These are phyloP conservation scores for Trichogramma pretiosum DNA, from an alignment of 1,140 invertebrate species.

Conservation along the genomic window DNA sequence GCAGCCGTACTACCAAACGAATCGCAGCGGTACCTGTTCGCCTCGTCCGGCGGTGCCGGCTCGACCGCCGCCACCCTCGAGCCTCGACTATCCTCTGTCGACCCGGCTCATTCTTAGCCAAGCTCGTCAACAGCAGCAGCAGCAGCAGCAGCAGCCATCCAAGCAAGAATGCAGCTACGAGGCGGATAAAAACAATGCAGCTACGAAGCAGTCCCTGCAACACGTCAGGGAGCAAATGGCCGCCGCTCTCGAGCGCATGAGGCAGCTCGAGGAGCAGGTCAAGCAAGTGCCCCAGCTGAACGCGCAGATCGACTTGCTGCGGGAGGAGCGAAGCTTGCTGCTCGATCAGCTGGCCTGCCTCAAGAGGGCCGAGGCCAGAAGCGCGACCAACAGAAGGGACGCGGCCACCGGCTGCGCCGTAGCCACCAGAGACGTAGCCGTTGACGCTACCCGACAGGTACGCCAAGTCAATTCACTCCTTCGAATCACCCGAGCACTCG, in stretches of 20 bases:
- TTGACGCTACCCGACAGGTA: too few relatives aligned
- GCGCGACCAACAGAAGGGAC: conserved; percentile 25
- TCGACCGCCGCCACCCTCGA: too few relatives aligned
- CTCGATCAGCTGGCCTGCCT: conserved; percentile 54
- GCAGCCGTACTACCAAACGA: neutral
- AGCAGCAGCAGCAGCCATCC: neutral
- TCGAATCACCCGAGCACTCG: too few relatives aligned
- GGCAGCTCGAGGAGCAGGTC: conserved; percentile 75
- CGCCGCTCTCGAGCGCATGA: conserved; percentile 63
- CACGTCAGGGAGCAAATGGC: conserved; percentile 69
- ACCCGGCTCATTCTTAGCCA: neutral
- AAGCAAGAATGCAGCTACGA: too few relatives aligned
- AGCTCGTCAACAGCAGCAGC: conserved; percentile 1
- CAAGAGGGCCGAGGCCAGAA: conserved; percentile 57
- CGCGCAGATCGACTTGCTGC: conserved; percentile 60
- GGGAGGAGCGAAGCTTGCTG: conserved; percentile 65
- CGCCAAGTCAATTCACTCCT: too few relatives aligned
- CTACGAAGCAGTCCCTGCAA: conserved; percentile 34
- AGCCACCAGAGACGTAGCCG: conserved; percentile 32
- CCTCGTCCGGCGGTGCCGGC: too few relatives aligned
- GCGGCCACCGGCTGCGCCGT: conserved; percentile 37
- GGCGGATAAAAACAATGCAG: neutral
- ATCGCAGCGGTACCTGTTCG: too few relatives aligned
- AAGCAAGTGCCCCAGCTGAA: conserved; percentile 75
- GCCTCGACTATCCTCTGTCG: too few relatives aligned